phyloP scores from a whole-genome alignment of 1,140 invertebrate species.

The Delia radicum region DNA sequence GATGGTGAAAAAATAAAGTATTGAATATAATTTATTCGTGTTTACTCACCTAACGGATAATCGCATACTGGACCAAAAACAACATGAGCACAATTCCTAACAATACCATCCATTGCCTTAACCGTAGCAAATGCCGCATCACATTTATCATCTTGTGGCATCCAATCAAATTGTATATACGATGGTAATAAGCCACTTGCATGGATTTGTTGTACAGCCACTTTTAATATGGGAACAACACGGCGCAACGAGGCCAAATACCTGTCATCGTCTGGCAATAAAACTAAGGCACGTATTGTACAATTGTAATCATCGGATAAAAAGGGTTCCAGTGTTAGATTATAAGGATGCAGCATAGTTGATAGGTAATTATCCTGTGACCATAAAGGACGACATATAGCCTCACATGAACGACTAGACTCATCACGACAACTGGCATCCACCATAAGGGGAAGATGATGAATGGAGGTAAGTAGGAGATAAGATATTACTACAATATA shows the following conservation, averaged over 20 bases:
- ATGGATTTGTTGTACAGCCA: conserved; percentile 60
- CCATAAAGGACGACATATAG: conserved; percentile 50
- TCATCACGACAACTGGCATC: conserved; percentile 55
- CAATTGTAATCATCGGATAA: conserved; percentile 43
- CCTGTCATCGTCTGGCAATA: conserved; percentile 59
- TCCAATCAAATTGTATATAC: conserved; percentile 62
- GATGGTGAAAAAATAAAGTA: no score
- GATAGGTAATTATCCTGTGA: neutral
- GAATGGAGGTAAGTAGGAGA: neutral
- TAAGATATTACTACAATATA: no score
- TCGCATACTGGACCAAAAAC: conserved; percentile 76
- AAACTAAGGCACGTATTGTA: conserved; percentile 60
- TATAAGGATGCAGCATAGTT: neutral
- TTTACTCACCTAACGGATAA: conserved; percentile 70
- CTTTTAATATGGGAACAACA: conserved; percentile 61
- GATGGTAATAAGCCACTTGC: conserved; percentile 58
- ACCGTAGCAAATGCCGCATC: conserved; percentile 69
- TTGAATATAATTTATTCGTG: neutral
- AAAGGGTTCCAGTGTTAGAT: neutral
- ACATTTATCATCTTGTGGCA: conserved; percentile 67
- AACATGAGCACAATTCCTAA: conserved; percentile 67
- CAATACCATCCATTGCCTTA: conserved; percentile 67
- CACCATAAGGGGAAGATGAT: conserved; percentile 19
- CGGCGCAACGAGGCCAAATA: conserved; percentile 59
- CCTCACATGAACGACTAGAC: conserved; percentile 56